Base-by-base conservation (phyloP, 2,888 invertebrate genomes). In the Drosophila nr. fundita region DNA sequence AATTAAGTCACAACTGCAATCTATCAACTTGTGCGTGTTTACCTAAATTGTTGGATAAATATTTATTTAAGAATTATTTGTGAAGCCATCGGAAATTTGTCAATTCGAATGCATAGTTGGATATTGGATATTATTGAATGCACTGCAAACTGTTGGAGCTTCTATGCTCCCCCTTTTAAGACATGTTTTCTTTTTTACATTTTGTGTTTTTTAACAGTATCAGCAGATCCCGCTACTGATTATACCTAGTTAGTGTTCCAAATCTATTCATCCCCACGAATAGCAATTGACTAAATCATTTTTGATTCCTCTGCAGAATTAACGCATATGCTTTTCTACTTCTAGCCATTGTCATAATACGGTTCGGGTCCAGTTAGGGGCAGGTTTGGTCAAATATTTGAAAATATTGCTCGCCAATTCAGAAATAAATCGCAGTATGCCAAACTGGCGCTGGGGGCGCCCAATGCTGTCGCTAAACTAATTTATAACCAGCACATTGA, bases 401-500 rank as follows among this genome's bases (percentile, higher is more conserved):
- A 24, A 24, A 45, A 38, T 29, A 15, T 24, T 29, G 13, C 10
- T 4, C 2, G 38, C 42, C 24, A 60, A 49, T 36, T 61, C 13
- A 2, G 34, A 4, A 40, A 71, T 60, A 60, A 52, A 60, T 73
- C 11, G 57, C 58, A 60, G 7, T 24, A 45, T n/a, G 15, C 21
- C 24, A 40, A 52, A 64, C 54, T 32, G 61, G 40, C n/a, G 54
- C n/a, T 50, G 59, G 29, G 45, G 53, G 52, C 53, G 21, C 29
- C 61, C 60, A 60, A 62, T 55, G 48, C 49, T 52, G 55, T 55
- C 11, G 34, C 45, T 58, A 57, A 65, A 62, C 29, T 52, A 73
- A 82, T 83, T 80, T 82, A 82, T 82, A 65, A 45, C 70, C 66
- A 66, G 68, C 75, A 68, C 65, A 80, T 75, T 80, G 68, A 71